A percentile compares a stretch with the other conserved stretches of the same genome.
phyloP scores from a whole-genome alignment of 2,113 vertebrate genomes.

The Tragulus kanchil region DNA sequence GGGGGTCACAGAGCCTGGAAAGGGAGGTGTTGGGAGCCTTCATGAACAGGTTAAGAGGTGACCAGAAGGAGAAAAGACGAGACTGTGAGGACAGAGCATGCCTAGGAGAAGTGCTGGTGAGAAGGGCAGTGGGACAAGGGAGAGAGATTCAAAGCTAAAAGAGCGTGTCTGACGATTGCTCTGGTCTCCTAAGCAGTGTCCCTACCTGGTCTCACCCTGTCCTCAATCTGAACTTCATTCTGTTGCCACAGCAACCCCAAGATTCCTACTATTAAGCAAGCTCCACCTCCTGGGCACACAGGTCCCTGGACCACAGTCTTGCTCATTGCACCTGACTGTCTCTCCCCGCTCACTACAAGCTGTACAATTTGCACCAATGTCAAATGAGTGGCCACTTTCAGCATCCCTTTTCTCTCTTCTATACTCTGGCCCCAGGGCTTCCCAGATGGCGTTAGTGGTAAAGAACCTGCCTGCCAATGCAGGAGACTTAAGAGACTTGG shows the following conservation, averaged over 20 bases:
- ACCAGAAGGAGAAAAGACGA: background rate
- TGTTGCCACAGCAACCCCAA: background rate
- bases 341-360: background rate
- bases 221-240: background rate
- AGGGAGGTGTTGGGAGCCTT: background rate
- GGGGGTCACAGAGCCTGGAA: rapidly evolving
- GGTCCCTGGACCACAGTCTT: background rate
- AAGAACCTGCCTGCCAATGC: background rate
- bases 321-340: too few relatives aligned
- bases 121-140: background rate
- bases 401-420: background rate
- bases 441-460: background rate
- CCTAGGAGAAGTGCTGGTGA: background rate
- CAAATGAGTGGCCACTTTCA: background rate
- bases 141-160: background rate
- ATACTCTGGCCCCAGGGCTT: background rate
- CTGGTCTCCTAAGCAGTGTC: background rate
- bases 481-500: background rate
- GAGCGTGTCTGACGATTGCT: too few relatives aligned
- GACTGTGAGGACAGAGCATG: background rate
- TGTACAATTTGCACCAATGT: background rate
- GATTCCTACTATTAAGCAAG: background rate
- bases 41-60: background rate
- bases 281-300: background rate
- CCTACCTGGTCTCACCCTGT: background rate